phyloP scores from a whole-genome alignment of 2,888 invertebrate genomes.

The Drosophila prostipennis region DNA sequence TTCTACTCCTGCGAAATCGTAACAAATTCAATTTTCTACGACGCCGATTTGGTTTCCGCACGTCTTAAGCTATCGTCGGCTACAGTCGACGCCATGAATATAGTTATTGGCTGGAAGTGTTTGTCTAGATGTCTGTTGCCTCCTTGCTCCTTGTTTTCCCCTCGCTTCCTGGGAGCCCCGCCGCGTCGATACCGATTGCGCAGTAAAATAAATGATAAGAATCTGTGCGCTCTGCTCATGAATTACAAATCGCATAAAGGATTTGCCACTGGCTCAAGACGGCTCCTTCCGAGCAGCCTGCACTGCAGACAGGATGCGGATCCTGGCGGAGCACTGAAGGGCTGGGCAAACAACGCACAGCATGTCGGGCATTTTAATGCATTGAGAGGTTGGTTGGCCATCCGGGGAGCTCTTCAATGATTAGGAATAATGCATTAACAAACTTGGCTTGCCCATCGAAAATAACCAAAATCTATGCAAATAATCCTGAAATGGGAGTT shows the following conservation, averaged over 20 bases:
- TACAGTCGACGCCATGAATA: slow-evolving; percentile 65
- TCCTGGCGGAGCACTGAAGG: slow-evolving; percentile 6
- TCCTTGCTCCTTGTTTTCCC: slow-evolving; percentile 15
- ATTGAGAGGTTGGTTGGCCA: slow-evolving; percentile 17
- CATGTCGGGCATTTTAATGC: slow-evolving; percentile 50
- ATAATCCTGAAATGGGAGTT: not conserved
- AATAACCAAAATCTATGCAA: not conserved
- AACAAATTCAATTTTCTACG: slow-evolving; percentile 78
- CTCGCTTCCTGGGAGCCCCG: slow-evolving; percentile 4
- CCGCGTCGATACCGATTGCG: slow-evolving; percentile 62
- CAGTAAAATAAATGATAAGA: slow-evolving; percentile 78
- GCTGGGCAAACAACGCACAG: slow-evolving; percentile 28
- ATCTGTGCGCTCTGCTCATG: slow-evolving; percentile 77
- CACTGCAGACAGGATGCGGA: slow-evolving; percentile 43
- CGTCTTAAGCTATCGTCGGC: slow-evolving; percentile 66
- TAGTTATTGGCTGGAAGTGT: slow-evolving; percentile 64
- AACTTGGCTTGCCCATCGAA: slow-evolving; percentile 20
- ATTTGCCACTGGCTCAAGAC: slow-evolving; percentile 69
- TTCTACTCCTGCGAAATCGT: slow-evolving; percentile 27
- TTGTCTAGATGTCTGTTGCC: slow-evolving; percentile 16
- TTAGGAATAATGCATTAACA: slow-evolving; percentile 52
- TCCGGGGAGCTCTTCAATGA: slow-evolving; percentile 34
- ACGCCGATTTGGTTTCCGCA: slow-evolving; percentile 78
- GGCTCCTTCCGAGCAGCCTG: slow-evolving; percentile 22
- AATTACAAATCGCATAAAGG: slow-evolving; percentile 80